A percentile compares a stretch with the other conserved stretches of the same genome.
phyloP scores from a whole-genome alignment of 2,797 vertebrate genomes.

The Helicolenus hilgendorfi region DNA sequence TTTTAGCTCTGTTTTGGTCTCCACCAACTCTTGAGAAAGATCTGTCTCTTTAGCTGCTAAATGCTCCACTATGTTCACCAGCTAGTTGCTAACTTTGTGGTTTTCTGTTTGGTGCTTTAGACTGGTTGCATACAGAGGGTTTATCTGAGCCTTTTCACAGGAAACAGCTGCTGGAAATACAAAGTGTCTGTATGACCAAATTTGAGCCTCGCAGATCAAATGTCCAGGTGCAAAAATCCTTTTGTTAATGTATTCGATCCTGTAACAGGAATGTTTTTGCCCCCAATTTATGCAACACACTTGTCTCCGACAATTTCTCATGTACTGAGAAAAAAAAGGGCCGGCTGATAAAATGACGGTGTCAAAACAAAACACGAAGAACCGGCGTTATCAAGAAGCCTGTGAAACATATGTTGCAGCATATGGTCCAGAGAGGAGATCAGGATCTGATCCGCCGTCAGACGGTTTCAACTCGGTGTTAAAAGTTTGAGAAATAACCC shows the following conservation, averaged over 20 bases:
- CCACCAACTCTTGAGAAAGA: no score
- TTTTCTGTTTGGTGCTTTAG: background rate
- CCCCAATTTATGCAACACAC: background rate
- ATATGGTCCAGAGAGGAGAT: conserved; percentile 41
- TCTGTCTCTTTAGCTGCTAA: background rate
- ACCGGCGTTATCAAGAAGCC: background rate
- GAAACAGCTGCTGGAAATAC: background rate
- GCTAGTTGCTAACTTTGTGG: background rate
- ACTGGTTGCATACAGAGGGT: background rate
- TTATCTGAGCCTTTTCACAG: background rate
- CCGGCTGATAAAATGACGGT: conserved; percentile 5
- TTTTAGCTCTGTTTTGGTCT: background rate
- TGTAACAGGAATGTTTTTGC: background rate
- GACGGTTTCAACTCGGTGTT: background rate
- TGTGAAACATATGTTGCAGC: conserved; percentile 56
- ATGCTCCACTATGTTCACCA: background rate
- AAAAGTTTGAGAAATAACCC: conserved; percentile 32
- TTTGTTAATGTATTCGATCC: background rate
- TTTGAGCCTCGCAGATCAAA: background rate
- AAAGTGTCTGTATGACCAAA: background rate
- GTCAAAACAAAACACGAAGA: conserved; percentile 13
- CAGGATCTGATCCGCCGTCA: conserved; percentile 42
- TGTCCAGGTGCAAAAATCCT: background rate
- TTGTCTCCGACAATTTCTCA: background rate
- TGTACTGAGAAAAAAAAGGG: background rate